Percentiles rank a stretch among this genome's conserved stretches.
Conservation (phyloP, 1,140 invertebrate genomes). For the Eumaeus atala region DNA sequence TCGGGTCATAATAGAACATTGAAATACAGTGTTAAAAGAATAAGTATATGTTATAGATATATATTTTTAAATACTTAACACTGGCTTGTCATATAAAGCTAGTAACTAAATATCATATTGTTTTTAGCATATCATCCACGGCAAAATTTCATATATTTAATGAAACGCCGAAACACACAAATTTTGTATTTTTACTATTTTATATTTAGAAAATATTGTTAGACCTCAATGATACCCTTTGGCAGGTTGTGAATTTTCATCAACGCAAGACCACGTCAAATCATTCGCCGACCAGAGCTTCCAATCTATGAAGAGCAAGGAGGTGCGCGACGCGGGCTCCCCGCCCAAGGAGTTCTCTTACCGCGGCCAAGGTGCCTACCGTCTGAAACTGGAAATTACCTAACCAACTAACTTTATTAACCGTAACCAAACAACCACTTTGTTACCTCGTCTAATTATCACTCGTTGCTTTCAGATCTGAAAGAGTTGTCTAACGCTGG, state of each 20-base stretch:
- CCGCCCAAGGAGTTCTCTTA: slow-evolving; percentile 78
- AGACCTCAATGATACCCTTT: slow-evolving; percentile 33
- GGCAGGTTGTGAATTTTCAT: slow-evolving; percentile 67
- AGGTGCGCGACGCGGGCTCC: slow-evolving; percentile 83
- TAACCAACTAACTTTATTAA: slow-evolving; percentile 66
- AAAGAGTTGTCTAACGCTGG: slow-evolving; percentile 65
- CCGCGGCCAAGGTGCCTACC: slow-evolving; percentile 64
- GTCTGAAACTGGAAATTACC: slow-evolving; percentile 34
- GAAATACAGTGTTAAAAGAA: too few species aligned
- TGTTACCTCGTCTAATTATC: slow-evolving; percentile 7
- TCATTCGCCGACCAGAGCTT: slow-evolving; percentile 83
- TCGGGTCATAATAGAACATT: too few species aligned
- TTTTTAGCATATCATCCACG: too few species aligned
- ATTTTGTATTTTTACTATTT: too few species aligned
- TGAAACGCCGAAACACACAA: not conserved
- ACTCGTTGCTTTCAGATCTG: slow-evolving; percentile 50
- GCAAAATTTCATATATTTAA: not conserved
- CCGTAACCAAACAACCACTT: slow-evolving; percentile 36
- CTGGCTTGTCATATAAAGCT: too few species aligned
- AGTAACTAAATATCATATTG: too few species aligned
- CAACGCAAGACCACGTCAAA: slow-evolving; percentile 76
- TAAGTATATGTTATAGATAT: too few species aligned
- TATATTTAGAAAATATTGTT: slow-evolving; percentile 19
- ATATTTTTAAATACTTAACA: too few species aligned
- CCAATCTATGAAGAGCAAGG: slow-evolving; percentile 83